These are phyloP conservation scores for Gambelia wislizenii DNA, from an alignment of 2,797 vertebrate species.

Conservation along the genomic window DNA sequence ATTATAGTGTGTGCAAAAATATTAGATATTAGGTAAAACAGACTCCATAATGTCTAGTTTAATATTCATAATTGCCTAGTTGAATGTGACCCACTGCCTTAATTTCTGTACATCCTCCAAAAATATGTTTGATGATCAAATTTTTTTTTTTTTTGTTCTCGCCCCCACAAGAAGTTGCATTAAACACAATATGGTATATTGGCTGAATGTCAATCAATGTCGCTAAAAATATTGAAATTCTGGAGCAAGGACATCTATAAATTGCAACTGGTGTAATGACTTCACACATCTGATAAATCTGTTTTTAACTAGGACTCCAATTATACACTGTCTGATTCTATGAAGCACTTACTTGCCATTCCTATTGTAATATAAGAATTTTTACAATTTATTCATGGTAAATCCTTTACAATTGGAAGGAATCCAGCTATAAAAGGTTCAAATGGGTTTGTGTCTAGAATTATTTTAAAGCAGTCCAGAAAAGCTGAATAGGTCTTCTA, in stretches of 20 bases:
- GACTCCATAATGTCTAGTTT: background rate
- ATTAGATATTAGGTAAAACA: no score
- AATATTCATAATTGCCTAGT: background rate
- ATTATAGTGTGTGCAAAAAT: background rate
- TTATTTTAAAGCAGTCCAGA: conserved; percentile 25
- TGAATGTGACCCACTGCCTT: background rate
- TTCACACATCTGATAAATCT: conserved; percentile 21
- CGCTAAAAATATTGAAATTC: conserved; percentile 4
- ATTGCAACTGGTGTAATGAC: background rate
- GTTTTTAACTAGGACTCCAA: conserved; percentile 35
- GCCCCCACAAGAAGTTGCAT: conserved; percentile 5
- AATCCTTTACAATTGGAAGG: conserved; percentile 15
- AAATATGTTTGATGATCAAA: background rate
- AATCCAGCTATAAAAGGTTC: background rate
- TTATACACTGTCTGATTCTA: conserved; percentile 11
- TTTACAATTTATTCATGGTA: conserved; percentile 4
- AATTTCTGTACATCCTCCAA: background rate
- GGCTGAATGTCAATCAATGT: conserved; percentile 19
- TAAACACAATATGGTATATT: conserved; percentile 14
- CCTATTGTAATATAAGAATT: background rate
- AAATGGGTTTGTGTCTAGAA: background rate
- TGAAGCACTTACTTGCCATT: conserved; percentile 13
- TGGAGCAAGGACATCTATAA: conserved; percentile 25
- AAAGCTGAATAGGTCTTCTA: background rate
- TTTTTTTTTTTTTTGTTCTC: background rate